Evolutionary conservation across 2,113 vertebrate genomes (phyloP).

Genomic region (Anhinga rufa): DNA sequence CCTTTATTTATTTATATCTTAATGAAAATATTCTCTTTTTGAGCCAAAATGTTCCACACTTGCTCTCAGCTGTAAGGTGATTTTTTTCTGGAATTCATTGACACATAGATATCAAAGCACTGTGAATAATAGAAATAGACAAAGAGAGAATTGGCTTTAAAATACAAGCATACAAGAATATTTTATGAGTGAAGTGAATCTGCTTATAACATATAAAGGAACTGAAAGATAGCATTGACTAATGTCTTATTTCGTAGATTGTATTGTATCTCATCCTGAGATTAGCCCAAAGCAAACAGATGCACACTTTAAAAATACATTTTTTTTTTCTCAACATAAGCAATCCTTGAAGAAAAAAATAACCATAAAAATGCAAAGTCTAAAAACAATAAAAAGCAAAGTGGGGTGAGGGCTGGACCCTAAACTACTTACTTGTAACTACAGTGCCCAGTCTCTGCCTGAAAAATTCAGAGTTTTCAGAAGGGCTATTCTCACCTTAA

Average conservation of each 20-base stretch:
- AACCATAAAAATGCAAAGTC: neutral
- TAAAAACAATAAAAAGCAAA: neutral
- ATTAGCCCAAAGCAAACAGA: neutral
- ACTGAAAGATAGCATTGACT: neutral
- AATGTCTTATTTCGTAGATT: neutral
- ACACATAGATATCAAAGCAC: neutral
- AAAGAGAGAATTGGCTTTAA: neutral
- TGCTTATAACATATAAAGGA: neutral
- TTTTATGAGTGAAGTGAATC: neutral
- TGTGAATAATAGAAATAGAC: neutral
- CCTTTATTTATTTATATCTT: neutral
- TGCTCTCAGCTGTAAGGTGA: neutral
- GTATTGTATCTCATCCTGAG: neutral
- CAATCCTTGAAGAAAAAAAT: neutral
- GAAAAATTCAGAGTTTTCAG: neutral
- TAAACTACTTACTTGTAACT: neutral
- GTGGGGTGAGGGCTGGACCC: neutral
- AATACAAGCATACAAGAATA: neutral
- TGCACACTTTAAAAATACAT: neutral
- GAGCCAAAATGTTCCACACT: neutral
- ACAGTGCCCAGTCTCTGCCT: neutral
- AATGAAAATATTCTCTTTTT: neutral
- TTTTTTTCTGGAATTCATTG: neutral
- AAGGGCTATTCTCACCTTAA: neutral
- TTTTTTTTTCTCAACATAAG: neutral